A percentile compares a stretch with the other conserved stretches of the same genome.
Evolutionary conservation across 1,140 invertebrate genomes (phyloP).

Genomic region (Drosophila arawakana): DNA sequence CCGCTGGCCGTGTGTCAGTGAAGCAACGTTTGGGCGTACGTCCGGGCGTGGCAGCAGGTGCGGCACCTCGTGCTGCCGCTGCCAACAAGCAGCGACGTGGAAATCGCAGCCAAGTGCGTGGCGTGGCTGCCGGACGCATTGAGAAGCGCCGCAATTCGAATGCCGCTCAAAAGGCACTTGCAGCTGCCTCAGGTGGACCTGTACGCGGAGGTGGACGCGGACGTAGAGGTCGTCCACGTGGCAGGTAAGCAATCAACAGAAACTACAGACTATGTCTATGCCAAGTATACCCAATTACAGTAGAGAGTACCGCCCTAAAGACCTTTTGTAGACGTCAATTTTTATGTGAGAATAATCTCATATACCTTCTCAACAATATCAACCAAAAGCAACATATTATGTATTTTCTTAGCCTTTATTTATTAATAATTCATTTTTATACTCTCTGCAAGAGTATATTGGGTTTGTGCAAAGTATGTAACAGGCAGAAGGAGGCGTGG

Average conservation of each 20-base stretch:
- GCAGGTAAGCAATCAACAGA: conserved; percentile 54
- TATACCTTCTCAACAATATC: too few species aligned
- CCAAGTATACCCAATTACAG: too few species aligned
- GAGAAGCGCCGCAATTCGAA: conserved; percentile 67
- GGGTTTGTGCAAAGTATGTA: too few species aligned
- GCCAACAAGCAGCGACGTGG: conserved; percentile 29
- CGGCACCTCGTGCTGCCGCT: conserved; percentile 22
- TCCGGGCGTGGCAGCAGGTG: conserved; percentile 42
- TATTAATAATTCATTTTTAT: too few species aligned
- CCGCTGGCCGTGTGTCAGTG: conserved; percentile 59
- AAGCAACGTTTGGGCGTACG: conserved; percentile 75
- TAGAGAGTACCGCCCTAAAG: too few species aligned
- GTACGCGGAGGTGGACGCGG: conserved; percentile 51
- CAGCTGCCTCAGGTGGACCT: conserved; percentile 39
- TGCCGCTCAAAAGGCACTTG: conserved; percentile 45
- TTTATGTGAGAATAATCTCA: too few species aligned
- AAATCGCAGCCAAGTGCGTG: conserved; percentile 59
- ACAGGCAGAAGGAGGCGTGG: too few species aligned
- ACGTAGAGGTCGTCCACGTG: conserved; percentile 58
- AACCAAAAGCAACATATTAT: too few species aligned
- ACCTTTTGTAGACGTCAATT: too few species aligned
- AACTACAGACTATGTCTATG: too few species aligned
- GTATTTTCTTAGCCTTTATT: too few species aligned
- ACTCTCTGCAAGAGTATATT: too few species aligned
- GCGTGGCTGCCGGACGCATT: conserved; percentile 71